phyloP scores from a whole-genome alignment of 2,888 invertebrate species.

The Sinotaia quadrata region DNA sequence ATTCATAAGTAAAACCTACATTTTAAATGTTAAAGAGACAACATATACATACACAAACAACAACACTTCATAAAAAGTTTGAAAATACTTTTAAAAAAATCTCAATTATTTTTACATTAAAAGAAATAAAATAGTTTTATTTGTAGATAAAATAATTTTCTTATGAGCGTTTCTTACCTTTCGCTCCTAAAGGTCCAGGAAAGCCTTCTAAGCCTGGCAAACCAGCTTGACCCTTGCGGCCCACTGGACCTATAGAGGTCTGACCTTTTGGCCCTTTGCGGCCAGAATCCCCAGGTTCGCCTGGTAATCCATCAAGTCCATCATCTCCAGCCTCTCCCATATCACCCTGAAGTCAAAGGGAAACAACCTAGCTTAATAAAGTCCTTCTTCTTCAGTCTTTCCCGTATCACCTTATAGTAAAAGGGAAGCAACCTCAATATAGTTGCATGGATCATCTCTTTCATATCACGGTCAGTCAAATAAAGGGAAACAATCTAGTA shows the following conservation, averaged over 20 bases:
- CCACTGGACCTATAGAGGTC: conserved; percentile 26
- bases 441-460: too few relatives aligned
- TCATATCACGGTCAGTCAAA: too few relatives aligned
- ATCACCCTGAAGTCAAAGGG: conserved; percentile 32
- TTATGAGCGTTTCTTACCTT: conserved; percentile 34
- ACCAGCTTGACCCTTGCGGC: conserved; percentile 37
- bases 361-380: too few relatives aligned
- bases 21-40: too few relatives aligned
- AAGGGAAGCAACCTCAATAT: too few relatives aligned
- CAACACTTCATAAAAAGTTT: background rate
- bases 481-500: too few relatives aligned
- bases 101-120: background rate
- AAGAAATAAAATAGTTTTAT: too few relatives aligned
- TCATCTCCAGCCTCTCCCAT: conserved; percentile 41
- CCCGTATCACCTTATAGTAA: too few relatives aligned
- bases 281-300: conserved; percentile 46
- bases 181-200: conserved; percentile 53
- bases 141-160: background rate
- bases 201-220: conserved; percentile 54
- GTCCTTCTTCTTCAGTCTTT: too few relatives aligned
- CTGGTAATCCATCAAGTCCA: conserved; percentile 51
- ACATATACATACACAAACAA: background rate
- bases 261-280: conserved; percentile 34
- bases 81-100: background rate
- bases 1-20: too few relatives aligned